Evolutionary conservation across 2,888 invertebrate genomes (phyloP).

Genomic region (Drosophila kanekoi): DNA sequence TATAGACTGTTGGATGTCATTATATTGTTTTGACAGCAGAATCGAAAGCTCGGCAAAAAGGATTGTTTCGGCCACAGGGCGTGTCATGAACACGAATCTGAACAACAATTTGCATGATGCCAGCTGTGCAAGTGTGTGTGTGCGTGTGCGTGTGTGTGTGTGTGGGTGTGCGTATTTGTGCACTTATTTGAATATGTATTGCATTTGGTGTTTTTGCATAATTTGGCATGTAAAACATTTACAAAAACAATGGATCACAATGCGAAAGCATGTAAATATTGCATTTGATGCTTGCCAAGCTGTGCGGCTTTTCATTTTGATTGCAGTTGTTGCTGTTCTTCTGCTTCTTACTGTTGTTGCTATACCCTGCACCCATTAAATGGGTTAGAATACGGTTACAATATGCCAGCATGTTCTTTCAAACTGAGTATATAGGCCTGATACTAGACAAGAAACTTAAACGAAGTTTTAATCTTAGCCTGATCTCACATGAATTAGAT

Average conservation of each 20-base stretch:
- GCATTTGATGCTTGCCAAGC: slow-evolving; percentile 66
- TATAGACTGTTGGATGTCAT: slow-evolving; percentile 56
- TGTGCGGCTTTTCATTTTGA: slow-evolving; percentile 77
- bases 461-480: too few relatives aligned
- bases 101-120: slow-evolving; percentile 41
- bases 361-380: slow-evolving; percentile 2
- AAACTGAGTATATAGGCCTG: too few relatives aligned
- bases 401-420: too few relatives aligned
- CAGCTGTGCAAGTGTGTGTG: slow-evolving; percentile 3
- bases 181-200: slow-evolving; percentile 78
- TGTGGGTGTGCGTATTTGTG: slow-evolving; percentile 20
- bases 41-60: slow-evolving; percentile 62
- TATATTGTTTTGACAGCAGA: slow-evolving; percentile 77
- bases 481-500: too few relatives aligned
- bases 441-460: too few relatives aligned
- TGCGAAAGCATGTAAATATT: slow-evolving; percentile 69
- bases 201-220: slow-evolving; percentile 75
- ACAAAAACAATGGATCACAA: slow-evolving; percentile 69
- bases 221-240: slow-evolving; percentile 81
- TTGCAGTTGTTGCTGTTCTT: slow-evolving; percentile 49
- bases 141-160: slow-evolving; percentile 16
- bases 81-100: slow-evolving; percentile 21
- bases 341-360: slow-evolving; percentile 20
- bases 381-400: too few relatives aligned
- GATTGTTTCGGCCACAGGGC: slow-evolving; percentile 56